A percentile compares a stretch with the other conserved stretches of the same genome.
Evolutionary conservation across 2,113 vertebrate species (phyloP).

Genomic region (Mobula birostris): DNA sequence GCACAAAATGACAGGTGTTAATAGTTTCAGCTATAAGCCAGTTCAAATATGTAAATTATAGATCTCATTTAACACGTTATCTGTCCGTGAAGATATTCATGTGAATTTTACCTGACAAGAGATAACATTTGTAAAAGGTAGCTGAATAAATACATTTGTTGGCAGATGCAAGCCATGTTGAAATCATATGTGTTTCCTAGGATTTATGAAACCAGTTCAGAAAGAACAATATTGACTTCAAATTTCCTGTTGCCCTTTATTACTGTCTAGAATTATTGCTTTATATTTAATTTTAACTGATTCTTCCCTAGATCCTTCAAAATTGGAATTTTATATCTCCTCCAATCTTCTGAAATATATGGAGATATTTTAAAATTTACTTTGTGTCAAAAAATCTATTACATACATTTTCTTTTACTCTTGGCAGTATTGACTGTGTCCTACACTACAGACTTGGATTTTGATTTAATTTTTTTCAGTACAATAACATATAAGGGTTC

Average conservation of each 20-base stretch:
- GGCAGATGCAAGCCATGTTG: not conserved
- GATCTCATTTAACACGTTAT: not conserved
- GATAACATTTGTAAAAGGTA: slow-evolving; percentile 25
- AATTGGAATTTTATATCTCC: not conserved
- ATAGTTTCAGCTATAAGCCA: not conserved
- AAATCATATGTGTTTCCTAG: not conserved
- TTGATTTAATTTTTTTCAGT: not conserved
- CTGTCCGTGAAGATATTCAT: not conserved
- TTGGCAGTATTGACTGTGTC: not conserved
- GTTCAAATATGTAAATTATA: not conserved
- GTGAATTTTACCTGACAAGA: slow-evolving; percentile 19
- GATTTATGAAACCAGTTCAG: not conserved
- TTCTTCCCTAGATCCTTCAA: not conserved
- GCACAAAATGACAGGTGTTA: not conserved
- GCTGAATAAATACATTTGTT: not conserved
- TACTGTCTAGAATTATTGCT: not conserved
- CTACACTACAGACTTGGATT: not conserved
- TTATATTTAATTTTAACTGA: not conserved
- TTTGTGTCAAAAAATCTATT: not conserved
- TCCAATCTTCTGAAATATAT: too few relatives aligned
- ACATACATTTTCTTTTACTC: not conserved
- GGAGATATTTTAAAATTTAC: not conserved
- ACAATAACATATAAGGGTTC: not conserved
- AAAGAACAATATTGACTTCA: not conserved
- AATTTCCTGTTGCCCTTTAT: not conserved